Conservation (phyloP, 2,888 invertebrate genomes). For the Callyntrura guangdongensis region DNA sequence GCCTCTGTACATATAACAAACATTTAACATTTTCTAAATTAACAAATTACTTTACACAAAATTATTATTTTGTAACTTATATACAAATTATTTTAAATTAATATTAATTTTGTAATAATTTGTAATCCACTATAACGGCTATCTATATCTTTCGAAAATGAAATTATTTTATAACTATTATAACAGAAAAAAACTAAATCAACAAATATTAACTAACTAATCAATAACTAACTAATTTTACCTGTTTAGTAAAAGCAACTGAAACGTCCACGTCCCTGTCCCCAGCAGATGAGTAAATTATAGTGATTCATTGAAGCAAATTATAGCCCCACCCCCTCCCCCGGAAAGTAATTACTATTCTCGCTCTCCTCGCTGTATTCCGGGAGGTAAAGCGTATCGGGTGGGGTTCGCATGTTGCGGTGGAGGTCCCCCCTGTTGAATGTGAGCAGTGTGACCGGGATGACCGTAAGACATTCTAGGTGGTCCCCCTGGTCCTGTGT, state of each 20-base stretch:
- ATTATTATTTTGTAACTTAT: not conserved
- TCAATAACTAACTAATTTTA: not conserved
- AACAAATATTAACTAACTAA: not conserved
- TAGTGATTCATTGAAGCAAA: not conserved
- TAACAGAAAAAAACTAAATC: not conserved
- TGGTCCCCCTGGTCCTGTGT: slow-evolving; percentile 77
- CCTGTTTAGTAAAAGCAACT: not conserved
- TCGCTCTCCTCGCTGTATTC: slow-evolving; percentile 77
- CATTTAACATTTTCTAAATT: not conserved
- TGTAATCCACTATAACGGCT: too few species aligned
- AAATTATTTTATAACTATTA: not conserved
- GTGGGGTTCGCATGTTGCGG: slow-evolving; percentile 74
- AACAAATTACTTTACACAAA: not conserved
- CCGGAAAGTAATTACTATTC: slow-evolving; percentile 17
- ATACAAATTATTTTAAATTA: not conserved
- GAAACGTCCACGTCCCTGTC: not conserved
- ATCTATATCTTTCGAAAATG: not conserved
- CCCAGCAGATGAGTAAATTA: not conserved
- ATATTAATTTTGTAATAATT: too few species aligned
- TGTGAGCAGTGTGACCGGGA: slow-evolving; percentile 69
- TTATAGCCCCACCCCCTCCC: too few species aligned
- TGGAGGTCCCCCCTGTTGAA: slow-evolving; percentile 65
- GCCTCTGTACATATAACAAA: not conserved
- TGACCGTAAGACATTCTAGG: slow-evolving; percentile 79
- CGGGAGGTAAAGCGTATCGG: slow-evolving; percentile 81